A percentile compares a stretch with the other conserved stretches of the same genome.
These are phyloP conservation scores for Dicyrtoma fusca DNA, from an alignment of 2,888 invertebrate species.

Conservation along the genomic window DNA sequence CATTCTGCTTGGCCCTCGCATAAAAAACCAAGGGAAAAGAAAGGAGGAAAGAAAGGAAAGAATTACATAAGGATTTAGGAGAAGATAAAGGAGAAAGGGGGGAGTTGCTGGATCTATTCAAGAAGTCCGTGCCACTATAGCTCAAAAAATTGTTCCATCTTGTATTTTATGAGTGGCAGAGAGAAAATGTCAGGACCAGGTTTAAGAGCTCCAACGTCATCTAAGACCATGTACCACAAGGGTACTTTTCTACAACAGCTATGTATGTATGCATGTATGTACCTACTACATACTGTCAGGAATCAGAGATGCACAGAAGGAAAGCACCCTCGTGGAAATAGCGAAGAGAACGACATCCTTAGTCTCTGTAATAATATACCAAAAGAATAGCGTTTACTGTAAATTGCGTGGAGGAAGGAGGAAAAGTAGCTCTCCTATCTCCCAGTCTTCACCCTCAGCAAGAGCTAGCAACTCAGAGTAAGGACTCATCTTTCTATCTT, in stretches of 20 bases:
- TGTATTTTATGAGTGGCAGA: conserved; percentile 23
- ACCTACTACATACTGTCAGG: too few species aligned
- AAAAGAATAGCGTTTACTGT: neutral
- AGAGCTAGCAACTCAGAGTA: neutral
- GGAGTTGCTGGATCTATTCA: conserved; percentile 10
- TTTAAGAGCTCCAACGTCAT: too few species aligned
- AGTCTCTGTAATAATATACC: neutral
- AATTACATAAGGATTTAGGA: conserved; percentile 6
- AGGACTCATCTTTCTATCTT: conserved; percentile 15
- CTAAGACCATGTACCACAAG: too few species aligned
- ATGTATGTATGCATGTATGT: too few species aligned
- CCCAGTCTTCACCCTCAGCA: conserved; percentile 1
- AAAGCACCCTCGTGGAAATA: too few species aligned
- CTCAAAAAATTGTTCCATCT: conserved; percentile 25
- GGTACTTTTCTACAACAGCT: too few species aligned
- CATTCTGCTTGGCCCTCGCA: neutral
- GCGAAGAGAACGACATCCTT: neutral
- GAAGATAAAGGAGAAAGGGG: conserved; percentile 1
- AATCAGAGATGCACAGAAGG: too few species aligned
- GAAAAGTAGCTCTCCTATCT: conserved; percentile 11
- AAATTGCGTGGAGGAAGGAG: conserved; percentile 20
- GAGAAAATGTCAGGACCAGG: conserved; percentile 22
- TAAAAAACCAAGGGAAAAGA: neutral
- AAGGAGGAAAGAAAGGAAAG: conserved; percentile 1
- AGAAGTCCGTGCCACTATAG: neutral